Conservation (phyloP, 2,113 vertebrate species). For the Nothoprocta pentlandii region DNA sequence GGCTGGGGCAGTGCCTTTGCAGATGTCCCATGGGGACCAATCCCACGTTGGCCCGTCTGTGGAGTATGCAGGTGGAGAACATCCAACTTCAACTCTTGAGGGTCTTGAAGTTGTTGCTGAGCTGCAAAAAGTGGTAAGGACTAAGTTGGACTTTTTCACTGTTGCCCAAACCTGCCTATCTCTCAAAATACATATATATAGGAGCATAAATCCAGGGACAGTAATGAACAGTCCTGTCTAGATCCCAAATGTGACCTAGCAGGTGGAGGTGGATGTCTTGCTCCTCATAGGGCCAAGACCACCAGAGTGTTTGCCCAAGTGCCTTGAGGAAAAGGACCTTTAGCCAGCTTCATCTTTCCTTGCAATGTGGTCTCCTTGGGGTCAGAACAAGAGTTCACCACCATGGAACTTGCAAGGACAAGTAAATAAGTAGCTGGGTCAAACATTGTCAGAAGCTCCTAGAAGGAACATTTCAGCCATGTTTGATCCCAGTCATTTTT, state of each 20-base stretch:
- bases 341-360: background rate
- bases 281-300: background rate
- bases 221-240: background rate
- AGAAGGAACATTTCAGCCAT: no score
- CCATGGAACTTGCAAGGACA: background rate
- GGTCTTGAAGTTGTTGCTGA: background rate
- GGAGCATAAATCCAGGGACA: background rate
- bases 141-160: background rate
- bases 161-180: background rate
- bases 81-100: background rate
- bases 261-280: background rate
- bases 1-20: background rate
- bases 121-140: background rate
- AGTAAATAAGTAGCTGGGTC: no score
- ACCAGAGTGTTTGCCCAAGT: background rate
- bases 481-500: no score
- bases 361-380: background rate
- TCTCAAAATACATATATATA: background rate
- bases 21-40: background rate
- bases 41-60: background rate
- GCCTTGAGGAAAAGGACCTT: background rate
- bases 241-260: fast-evolving
- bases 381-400: background rate
- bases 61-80: background rate
- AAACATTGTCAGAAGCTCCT: no score